A percentile compares a stretch with the other conserved stretches of the same genome.
These are phyloP conservation scores for Thripadectes ignobilis DNA, from an alignment of 2,797 vertebrate species.

Conservation along the genomic window DNA sequence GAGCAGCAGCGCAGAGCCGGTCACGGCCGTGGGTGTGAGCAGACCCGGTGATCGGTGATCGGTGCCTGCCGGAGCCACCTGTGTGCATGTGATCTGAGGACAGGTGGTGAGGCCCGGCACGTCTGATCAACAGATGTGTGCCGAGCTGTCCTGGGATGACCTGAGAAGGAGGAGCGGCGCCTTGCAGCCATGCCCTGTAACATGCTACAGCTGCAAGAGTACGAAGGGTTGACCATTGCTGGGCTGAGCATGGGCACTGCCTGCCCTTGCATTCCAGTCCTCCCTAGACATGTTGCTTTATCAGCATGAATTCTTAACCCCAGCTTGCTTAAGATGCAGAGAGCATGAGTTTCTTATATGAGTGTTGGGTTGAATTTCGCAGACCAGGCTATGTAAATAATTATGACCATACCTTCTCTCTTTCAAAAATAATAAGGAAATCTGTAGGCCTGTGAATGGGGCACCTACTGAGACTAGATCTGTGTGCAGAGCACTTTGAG, in stretches of 20 bases:
- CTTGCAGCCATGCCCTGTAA: not conserved
- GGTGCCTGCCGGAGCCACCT: accelerated
- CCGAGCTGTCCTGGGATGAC: not conserved
- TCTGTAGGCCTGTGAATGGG: not conserved
- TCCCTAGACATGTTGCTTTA: not conserved
- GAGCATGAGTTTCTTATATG: not conserved
- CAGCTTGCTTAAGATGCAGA: conserved; percentile 5
- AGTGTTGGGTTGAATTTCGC: not conserved
- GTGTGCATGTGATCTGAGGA: accelerated
- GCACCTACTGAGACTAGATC: not conserved
- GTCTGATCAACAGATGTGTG: not conserved
- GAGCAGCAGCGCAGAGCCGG: not conserved
- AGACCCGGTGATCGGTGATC: not conserved
- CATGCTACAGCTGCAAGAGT: not conserved
- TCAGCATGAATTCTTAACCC: not conserved
- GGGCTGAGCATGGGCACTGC: not conserved
- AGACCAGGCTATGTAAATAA: not conserved
- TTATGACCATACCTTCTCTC: not conserved
- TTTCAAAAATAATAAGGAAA: not conserved
- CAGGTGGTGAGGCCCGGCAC: not conserved
- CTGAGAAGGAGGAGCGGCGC: not conserved
- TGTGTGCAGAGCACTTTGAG: not conserved
- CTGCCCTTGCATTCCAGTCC: not conserved
- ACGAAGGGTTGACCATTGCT: not conserved
- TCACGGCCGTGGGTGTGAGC: accelerated